Conservation (phyloP, 1,140 invertebrate species). For the Babylonia areolata region DNA sequence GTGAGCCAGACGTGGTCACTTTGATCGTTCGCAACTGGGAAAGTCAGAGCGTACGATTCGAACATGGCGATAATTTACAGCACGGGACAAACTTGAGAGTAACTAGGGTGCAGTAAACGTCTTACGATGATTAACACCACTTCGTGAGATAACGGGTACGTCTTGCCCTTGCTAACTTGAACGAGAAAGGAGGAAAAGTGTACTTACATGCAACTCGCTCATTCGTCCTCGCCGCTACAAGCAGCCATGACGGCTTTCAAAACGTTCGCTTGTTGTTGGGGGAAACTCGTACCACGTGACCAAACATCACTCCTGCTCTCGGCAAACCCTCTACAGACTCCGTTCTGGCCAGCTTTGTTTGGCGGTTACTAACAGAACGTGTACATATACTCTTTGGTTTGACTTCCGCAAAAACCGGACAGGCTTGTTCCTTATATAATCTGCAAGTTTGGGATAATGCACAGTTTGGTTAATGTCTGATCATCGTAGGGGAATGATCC, state of each 20-base stretch:
- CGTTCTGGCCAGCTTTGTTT: background rate
- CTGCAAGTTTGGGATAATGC: background rate
- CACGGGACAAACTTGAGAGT: background rate
- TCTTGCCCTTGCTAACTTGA: background rate
- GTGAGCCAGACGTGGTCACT: background rate
- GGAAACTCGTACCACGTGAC: conserved; percentile 27
- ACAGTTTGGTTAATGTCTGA: background rate
- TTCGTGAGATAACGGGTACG: background rate
- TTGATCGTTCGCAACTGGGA: background rate
- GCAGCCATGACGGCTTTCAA: conserved; percentile 28
- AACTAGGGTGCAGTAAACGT: background rate
- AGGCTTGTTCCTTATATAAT: background rate
- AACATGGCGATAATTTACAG: conserved; percentile 2
- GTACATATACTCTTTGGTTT: too few relatives aligned
- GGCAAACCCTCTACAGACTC: background rate
- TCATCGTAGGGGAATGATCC: too few relatives aligned
- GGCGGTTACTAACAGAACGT: background rate
- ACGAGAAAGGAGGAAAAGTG: conserved; percentile 2
- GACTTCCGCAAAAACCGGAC: background rate
- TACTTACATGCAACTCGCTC: background rate
- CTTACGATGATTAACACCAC: background rate
- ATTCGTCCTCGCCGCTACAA: background rate
- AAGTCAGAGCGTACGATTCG: background rate
- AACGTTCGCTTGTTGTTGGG: conserved; percentile 28
- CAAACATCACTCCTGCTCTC: background rate